phyloP scores from a whole-genome alignment of 2,797 vertebrate species.

The Dryobates pubescens region DNA sequence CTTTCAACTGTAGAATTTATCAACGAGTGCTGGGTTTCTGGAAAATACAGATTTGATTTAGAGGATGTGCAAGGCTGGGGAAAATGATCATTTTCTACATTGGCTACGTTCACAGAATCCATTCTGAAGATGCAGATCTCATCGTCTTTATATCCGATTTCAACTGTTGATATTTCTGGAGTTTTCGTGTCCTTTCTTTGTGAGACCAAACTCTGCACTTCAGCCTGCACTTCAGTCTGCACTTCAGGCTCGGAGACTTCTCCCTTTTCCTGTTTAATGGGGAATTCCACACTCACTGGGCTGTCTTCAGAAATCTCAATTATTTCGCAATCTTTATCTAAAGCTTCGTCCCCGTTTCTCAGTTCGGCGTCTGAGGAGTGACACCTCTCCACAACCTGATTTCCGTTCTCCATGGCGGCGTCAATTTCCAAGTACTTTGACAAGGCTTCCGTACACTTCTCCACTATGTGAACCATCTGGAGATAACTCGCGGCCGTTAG shows the following conservation, averaged over 20 bases:
- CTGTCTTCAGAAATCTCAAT: constrained; percentile 83
- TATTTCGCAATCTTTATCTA: constrained; percentile 81
- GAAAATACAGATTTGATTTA: constrained; percentile 78
- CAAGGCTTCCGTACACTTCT: constrained; percentile 88
- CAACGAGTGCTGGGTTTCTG: constrained; percentile 82
- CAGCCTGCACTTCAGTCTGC: constrained; percentile 32
- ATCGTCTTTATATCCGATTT: constrained; percentile 79
- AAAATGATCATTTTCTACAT: constrained; percentile 74
- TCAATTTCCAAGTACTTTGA: constrained; percentile 81
- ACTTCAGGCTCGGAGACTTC: neutral
- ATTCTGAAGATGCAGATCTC: constrained; percentile 83
- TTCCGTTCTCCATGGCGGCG: constrained; percentile 67
- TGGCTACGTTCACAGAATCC: constrained; percentile 69
- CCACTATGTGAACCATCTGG: constrained; percentile 98
- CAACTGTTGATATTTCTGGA: constrained; percentile 75
- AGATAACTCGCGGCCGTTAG: constrained; percentile 97
- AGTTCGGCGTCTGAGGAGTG: constrained; percentile 71
- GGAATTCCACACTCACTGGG: constrained; percentile 60
- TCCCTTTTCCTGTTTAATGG: constrained; percentile 75
- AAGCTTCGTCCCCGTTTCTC: constrained; percentile 55
- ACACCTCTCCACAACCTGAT: constrained; percentile 62
- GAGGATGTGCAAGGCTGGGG: constrained; percentile 82
- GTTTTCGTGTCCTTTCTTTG: constrained; percentile 73
- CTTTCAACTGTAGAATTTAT: constrained; percentile 84
- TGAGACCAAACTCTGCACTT: constrained; percentile 20